phyloP scores from a whole-genome alignment of 2,113 vertebrate species.

The Craseonycteris thonglongyai region DNA sequence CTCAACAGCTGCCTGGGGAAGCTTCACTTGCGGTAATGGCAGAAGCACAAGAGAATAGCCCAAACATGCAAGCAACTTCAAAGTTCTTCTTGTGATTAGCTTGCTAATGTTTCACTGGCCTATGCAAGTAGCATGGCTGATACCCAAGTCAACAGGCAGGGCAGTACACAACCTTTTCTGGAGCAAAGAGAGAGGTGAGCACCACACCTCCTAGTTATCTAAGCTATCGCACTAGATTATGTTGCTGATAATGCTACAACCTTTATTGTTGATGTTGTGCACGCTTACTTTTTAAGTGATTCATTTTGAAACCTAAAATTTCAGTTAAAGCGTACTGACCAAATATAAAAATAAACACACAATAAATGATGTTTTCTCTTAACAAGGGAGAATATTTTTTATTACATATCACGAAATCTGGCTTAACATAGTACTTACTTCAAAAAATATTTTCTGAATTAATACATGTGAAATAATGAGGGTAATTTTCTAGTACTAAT shows the following conservation, averaged over 20 bases:
- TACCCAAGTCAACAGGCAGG: background rate
- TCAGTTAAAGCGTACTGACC: background rate
- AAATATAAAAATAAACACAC: background rate
- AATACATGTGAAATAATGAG: background rate
- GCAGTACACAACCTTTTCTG: background rate
- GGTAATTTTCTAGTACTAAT: background rate
- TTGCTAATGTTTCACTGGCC: background rate
- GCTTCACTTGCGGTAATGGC: background rate
- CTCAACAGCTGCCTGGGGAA: background rate
- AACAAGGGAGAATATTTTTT: background rate
- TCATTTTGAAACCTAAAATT: background rate
- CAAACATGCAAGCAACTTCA: background rate
- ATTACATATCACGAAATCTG: background rate
- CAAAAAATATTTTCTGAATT: background rate
- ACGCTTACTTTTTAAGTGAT: background rate
- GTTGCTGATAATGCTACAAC: background rate
- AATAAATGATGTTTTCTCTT: background rate
- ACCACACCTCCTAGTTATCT: background rate
- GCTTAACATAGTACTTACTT: background rate
- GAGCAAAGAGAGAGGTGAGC: background rate
- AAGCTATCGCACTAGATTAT: background rate
- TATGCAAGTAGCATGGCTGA: background rate
- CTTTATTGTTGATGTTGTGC: background rate
- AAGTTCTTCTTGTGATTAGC: background rate
- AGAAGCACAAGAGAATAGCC: background rate